Conservation (phyloP, 2,797 vertebrate species). For the Manis crassicaudata region DNA sequence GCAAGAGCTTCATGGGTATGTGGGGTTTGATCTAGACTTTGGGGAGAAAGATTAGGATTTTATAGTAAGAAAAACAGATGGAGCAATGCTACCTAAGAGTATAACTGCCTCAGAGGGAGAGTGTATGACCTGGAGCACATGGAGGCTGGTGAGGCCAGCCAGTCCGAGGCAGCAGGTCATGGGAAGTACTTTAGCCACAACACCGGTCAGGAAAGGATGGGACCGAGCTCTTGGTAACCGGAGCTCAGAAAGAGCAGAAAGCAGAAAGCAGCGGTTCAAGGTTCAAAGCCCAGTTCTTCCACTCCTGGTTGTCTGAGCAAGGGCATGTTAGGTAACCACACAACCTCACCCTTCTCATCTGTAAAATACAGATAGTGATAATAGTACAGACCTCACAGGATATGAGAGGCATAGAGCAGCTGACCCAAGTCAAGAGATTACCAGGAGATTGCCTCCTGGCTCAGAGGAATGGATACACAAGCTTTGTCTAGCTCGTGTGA, state of each 20-base stretch:
- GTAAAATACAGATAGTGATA: background rate
- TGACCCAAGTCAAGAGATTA: background rate
- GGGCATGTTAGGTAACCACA: background rate
- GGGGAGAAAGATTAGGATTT: background rate
- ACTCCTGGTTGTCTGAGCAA: background rate
- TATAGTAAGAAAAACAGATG: background rate
- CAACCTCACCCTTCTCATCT: background rate
- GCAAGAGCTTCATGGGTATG: background rate
- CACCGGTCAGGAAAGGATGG: too few species aligned
- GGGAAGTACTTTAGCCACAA: rapidly evolving
- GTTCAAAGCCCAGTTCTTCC: background rate
- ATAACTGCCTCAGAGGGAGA: background rate
- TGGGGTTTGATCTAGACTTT: background rate
- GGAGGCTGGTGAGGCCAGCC: background rate
- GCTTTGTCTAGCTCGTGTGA: too few species aligned
- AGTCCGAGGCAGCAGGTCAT: background rate
- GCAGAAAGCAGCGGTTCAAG: background rate
- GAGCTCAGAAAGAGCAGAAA: background rate
- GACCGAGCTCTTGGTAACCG: background rate
- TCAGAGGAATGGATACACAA: background rate
- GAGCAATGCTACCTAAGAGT: background rate
- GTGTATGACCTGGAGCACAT: background rate
- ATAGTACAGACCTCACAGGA: background rate
- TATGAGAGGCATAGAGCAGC: background rate
- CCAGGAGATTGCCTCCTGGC: background rate